A percentile compares a stretch with the other conserved stretches of the same genome.
phyloP scores from a whole-genome alignment of 2,797 vertebrate species.

The Squalus acanthias region DNA sequence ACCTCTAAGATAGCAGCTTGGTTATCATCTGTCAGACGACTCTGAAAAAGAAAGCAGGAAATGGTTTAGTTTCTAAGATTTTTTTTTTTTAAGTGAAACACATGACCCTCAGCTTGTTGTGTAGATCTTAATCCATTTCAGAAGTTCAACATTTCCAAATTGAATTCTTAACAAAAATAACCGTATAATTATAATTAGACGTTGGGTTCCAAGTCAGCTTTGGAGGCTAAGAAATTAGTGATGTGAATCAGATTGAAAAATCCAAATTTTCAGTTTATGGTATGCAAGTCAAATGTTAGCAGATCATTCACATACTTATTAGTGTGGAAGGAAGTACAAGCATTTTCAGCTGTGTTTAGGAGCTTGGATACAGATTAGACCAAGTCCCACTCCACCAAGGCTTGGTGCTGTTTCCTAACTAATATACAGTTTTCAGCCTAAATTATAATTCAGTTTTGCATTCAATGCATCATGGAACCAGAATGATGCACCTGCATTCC shows the following conservation, averaged over 20 bases:
- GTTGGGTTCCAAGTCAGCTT: neutral
- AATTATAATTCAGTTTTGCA: neutral
- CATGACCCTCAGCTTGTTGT: neutral
- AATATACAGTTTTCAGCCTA: neutral
- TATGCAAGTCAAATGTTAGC: neutral
- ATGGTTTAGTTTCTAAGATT: constrained; percentile 6
- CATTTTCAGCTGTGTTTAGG: neutral
- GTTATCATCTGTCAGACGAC: neutral
- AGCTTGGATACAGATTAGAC: neutral
- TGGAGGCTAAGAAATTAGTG: neutral
- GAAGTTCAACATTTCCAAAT: constrained; percentile 16
- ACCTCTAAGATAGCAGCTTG: neutral
- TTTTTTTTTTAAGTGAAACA: neutral
- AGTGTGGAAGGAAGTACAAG: neutral
- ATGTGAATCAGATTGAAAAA: neutral
- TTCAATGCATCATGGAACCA: neutral
- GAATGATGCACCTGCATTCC: neutral
- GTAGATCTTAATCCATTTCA: neutral
- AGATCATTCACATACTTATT: neutral
- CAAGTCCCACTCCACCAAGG: neutral
- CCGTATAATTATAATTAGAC: neutral
- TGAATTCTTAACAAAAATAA: neutral
- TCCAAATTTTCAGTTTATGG: neutral
- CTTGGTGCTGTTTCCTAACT: neutral
- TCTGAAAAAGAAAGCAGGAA: neutral